Evolutionary conservation across 1,140 invertebrate species (phyloP).

Genomic region (Phenacoccus solenopsis): DNA sequence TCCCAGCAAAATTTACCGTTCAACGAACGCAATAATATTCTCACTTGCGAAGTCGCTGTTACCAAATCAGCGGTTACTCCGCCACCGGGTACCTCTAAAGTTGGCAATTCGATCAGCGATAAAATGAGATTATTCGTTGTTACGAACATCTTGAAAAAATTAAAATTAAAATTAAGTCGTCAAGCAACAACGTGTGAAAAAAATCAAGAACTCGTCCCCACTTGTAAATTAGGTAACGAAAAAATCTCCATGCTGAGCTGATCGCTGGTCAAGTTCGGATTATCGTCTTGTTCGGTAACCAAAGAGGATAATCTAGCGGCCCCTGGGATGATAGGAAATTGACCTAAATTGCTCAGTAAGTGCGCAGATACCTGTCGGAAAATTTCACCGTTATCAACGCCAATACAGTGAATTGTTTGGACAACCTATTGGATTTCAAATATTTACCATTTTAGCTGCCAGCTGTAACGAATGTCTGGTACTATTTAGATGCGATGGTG

Average conservation of each 20-base stretch:
- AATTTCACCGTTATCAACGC: not conserved
- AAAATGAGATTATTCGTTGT: constrained; percentile 70
- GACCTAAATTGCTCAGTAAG: constrained; percentile 72
- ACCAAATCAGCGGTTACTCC: constrained; percentile 60
- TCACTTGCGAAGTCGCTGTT: constrained; percentile 43
- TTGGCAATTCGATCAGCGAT: constrained; percentile 84
- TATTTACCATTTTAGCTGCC: constrained; percentile 48
- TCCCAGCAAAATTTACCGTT: constrained; percentile 96
- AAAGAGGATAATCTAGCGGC: constrained; percentile 68
- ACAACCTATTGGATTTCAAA: not conserved
- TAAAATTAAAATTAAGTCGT: not conserved
- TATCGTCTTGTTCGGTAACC: constrained; percentile 86
- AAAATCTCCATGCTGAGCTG: constrained; percentile 59
- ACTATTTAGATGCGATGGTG: constrained; percentile 26
- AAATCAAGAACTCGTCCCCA: not conserved
- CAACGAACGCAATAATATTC: constrained; percentile 80
- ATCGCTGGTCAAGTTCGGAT: constrained; percentile 53
- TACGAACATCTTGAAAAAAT: constrained; percentile 35
- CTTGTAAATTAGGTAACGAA: constrained; percentile 63
- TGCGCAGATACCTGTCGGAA: constrained; percentile 48
- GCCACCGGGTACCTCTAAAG: constrained; percentile 66
- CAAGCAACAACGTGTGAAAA: not conserved
- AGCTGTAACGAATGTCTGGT: constrained; percentile 39
- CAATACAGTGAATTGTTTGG: not conserved
- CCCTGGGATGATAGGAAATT: constrained; percentile 81